phyloP scores from a whole-genome alignment of 2,888 invertebrate genomes.

The Drosophila villosipedis region DNA sequence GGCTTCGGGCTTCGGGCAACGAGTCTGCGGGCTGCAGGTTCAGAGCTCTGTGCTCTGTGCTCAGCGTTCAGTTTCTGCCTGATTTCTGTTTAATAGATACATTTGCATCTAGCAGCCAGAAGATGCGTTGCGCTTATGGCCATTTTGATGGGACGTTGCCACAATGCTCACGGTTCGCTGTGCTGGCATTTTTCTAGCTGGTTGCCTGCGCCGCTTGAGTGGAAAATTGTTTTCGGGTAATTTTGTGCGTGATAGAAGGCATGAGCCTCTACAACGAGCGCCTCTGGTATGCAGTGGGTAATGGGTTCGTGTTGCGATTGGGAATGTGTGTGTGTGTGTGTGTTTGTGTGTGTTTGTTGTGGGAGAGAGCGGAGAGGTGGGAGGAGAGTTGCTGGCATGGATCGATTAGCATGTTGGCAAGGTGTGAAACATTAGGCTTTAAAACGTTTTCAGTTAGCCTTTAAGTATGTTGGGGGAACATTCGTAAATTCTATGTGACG shows the following conservation, averaged over 20 bases:
- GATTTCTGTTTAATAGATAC: slow-evolving; percentile 79
- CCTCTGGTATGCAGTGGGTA: slow-evolving; percentile 65
- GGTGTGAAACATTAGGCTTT: slow-evolving; percentile 61
- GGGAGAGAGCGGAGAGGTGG: too few species aligned
- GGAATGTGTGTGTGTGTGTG: background rate
- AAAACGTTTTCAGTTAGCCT: slow-evolving; percentile 61
- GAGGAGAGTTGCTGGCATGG: background rate
- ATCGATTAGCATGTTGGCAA: slow-evolving; percentile 58
- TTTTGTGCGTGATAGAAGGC: slow-evolving; percentile 57
- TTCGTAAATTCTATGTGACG: slow-evolving; percentile 3
- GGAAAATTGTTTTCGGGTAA: slow-evolving; percentile 77
- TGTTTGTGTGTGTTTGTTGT: background rate
- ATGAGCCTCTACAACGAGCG: slow-evolving; percentile 13
- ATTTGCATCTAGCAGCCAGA: slow-evolving; percentile 65
- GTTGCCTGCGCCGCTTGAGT: slow-evolving; percentile 72
- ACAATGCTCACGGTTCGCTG: slow-evolving; percentile 37
- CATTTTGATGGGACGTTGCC: slow-evolving; percentile 63
- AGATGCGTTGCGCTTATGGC: slow-evolving; percentile 64
- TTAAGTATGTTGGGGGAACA: slow-evolving; percentile 34
- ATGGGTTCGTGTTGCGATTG: slow-evolving; percentile 18
- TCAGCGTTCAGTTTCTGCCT: slow-evolving; percentile 47
- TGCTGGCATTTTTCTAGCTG: slow-evolving; percentile 74
- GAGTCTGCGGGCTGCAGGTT: slow-evolving; percentile 31
- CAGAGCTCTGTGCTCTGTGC: slow-evolving; percentile 20
- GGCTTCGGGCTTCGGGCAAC: slow-evolving; percentile 19